Conservation (phyloP, 2,797 vertebrate species). For the Tokudaia muenninki region DNA sequence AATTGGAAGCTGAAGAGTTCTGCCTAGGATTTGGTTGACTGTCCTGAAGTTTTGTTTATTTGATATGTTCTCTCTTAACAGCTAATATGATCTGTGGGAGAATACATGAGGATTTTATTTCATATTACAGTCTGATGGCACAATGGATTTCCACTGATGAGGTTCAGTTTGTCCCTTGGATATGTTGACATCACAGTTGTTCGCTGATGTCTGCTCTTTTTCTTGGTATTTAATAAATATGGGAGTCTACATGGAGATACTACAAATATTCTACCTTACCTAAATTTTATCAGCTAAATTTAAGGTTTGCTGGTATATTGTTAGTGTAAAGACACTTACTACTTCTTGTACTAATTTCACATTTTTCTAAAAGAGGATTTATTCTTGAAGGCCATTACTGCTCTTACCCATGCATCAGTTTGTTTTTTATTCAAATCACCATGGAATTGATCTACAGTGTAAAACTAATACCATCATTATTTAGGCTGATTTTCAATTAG, state of each 20-base stretch:
- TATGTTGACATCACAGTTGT: neutral
- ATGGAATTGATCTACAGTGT: neutral
- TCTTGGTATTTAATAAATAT: neutral
- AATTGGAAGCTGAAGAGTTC: neutral
- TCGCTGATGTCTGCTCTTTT: neutral
- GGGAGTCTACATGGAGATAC: neutral
- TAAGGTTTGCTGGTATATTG: neutral
- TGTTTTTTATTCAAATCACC: neutral
- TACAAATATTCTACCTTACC: neutral
- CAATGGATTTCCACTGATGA: neutral
- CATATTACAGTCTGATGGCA: accelerated
- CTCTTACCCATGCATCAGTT: neutral
- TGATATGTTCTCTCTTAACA: neutral
- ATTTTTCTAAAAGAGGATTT: neutral
- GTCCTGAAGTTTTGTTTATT: neutral
- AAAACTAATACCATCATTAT: neutral
- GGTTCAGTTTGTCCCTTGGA: neutral
- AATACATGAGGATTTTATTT: neutral
- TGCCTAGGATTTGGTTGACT: neutral
- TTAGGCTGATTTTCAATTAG: neutral
- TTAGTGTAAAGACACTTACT: neutral
- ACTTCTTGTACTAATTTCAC: neutral
- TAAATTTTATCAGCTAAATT: neutral
- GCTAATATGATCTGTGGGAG: neutral
- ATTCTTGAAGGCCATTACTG: neutral